Percentiles rank a stretch among this genome's conserved stretches.
Conservation (phyloP, 2,888 invertebrate species). For the Crepidodera aurea region DNA sequence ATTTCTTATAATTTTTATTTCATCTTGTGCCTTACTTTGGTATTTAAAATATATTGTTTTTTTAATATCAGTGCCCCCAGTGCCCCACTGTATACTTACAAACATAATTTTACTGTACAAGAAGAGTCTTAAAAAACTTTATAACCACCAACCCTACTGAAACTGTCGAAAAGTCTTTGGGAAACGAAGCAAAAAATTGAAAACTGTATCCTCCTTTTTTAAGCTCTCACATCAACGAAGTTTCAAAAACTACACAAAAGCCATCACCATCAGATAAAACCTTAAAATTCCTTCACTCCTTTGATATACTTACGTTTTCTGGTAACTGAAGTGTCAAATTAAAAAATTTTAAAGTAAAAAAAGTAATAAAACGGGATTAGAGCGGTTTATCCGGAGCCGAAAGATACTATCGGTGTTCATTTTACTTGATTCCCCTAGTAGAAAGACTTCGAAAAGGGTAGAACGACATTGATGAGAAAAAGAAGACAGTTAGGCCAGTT, state of each 20-base stretch:
- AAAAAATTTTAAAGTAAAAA: constrained; percentile 24
- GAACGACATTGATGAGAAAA: background rate
- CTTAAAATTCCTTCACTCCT: constrained; percentile 10
- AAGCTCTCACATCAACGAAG: constrained; percentile 1
- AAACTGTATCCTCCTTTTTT: constrained; percentile 9
- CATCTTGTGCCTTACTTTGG: no score
- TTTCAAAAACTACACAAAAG: constrained; percentile 9
- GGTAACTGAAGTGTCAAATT: constrained; percentile 27
- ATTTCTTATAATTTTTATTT: no score
- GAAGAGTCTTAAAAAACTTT: background rate
- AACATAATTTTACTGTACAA: no score
- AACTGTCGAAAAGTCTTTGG: background rate
- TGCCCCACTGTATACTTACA: no score
- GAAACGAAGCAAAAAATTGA: constrained; percentile 12
- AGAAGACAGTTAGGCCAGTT: background rate
- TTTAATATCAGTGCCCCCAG: no score
- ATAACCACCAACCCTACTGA: background rate
- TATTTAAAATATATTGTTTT: no score
- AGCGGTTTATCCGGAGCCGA: constrained; percentile 19
- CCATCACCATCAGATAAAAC: constrained; percentile 20
- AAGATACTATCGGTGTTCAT: constrained; percentile 20
- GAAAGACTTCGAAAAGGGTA: background rate
- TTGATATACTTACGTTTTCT: constrained; percentile 19
- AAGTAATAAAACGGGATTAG: constrained; percentile 24
- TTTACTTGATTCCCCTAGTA: constrained; percentile 2